Evolutionary conservation across 1,140 invertebrate genomes (phyloP).

Genomic region (Diorhabda sublineata): DNA sequence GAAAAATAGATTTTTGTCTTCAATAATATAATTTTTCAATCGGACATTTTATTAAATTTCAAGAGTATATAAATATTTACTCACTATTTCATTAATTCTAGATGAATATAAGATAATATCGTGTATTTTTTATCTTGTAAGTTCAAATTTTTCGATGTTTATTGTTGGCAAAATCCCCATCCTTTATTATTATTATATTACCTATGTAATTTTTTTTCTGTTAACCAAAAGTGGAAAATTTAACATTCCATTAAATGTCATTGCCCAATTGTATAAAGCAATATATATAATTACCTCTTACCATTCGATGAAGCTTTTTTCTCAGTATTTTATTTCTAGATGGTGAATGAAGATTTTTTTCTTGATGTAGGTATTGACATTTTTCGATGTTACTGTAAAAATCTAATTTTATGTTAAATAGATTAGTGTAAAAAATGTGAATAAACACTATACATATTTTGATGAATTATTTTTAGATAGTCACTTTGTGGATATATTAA

Average conservation of each 20-base stretch:
- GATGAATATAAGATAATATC: conserved; percentile 20
- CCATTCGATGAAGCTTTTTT: conserved; percentile 6
- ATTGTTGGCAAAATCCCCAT: conserved; percentile 4
- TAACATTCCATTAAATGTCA: conserved; percentile 36
- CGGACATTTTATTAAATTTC: neutral
- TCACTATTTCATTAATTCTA: conserved; percentile 6
- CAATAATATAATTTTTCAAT: too few relatives aligned
- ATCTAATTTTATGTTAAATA: conserved; percentile 26
- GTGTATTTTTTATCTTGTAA: conserved; percentile 12
- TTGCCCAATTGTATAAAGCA: conserved; percentile 34
- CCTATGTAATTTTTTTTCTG: conserved; percentile 23
- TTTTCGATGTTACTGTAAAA: conserved; percentile 28
- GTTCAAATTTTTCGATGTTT: conserved; percentile 9
- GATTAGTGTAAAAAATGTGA: conserved; percentile 35
- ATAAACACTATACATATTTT: conserved; percentile 25
- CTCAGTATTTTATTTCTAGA: conserved; percentile 40
- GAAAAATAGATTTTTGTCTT: too few relatives aligned
- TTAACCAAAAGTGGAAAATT: conserved; percentile 24
- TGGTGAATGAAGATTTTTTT: conserved; percentile 31
- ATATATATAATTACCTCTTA: conserved; percentile 23
- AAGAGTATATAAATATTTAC: conserved; percentile 7
- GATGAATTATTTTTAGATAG: neutral
- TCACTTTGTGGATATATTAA: too few relatives aligned
- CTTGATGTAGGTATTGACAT: conserved; percentile 28
- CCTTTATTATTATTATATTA: conserved; percentile 10